These are phyloP conservation scores for Otolemur garnettii DNA, from an alignment of 2,113 vertebrate genomes.

Conservation along the genomic window DNA sequence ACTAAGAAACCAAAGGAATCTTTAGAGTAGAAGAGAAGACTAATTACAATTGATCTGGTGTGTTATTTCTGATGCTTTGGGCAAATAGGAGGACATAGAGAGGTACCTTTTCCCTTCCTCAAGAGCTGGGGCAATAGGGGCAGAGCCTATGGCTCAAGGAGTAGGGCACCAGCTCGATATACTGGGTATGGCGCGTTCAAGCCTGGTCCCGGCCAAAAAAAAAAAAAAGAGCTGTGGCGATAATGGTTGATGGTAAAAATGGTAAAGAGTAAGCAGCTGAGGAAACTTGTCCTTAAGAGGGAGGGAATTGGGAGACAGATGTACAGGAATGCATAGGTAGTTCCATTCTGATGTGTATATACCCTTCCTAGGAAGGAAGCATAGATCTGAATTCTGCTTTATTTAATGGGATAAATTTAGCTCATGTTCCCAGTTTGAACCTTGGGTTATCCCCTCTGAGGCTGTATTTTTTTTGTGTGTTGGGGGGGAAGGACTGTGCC, in stretches of 20 bases:
- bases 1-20: conserved; percentile 6
- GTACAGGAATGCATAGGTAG: neutral
- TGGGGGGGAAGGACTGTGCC: neutral
- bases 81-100: neutral
- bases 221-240: neutral
- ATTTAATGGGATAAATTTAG: conserved; percentile 58
- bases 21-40: neutral
- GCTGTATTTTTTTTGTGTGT: neutral
- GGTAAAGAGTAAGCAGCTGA: neutral
- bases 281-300: neutral
- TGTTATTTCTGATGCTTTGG: conserved; percentile 42
- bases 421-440: neutral
- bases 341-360: conserved; percentile 2
- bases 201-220: too few species aligned
- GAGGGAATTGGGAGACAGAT: neutral
- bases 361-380: neutral
- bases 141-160: too few species aligned
- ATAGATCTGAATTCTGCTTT: conserved; percentile 54
- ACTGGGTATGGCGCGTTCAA: too few species aligned
- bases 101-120: conserved; percentile 22
- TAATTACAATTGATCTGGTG: neutral
- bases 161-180: too few species aligned
- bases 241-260: neutral
- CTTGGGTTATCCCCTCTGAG: conserved; percentile 13
- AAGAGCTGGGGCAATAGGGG: neutral